phyloP scores from a whole-genome alignment of 2,888 invertebrate genomes.

The Cosmopolites sordidus region DNA sequence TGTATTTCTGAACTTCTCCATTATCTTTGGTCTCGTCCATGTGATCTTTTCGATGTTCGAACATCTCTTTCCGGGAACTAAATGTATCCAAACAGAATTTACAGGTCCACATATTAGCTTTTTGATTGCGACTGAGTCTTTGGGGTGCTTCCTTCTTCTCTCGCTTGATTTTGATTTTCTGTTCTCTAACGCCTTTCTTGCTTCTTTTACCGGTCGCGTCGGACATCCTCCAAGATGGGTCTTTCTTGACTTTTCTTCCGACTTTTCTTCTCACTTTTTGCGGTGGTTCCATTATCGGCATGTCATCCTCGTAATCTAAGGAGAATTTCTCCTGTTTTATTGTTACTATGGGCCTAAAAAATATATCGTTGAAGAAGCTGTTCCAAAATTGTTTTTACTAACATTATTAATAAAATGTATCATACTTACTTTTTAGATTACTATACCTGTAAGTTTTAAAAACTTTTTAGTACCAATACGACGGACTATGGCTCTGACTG shows the following conservation, averaged over 20 bases:
- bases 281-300: background rate
- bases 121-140: slow-evolving; percentile 30
- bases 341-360: slow-evolving; percentile 12
- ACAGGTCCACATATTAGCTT: slow-evolving; percentile 34
- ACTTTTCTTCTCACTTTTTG: slow-evolving; percentile 5
- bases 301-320: background rate
- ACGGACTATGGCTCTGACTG: too few species aligned
- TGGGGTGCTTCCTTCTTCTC: slow-evolving; percentile 17
- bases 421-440: too few species aligned
- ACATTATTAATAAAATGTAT: too few species aligned
- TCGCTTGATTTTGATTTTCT: slow-evolving; percentile 9
- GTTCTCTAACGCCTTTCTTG: slow-evolving; percentile 15
- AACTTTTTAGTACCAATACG: too few species aligned
- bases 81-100: slow-evolving; percentile 35
- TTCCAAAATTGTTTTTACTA: too few species aligned
- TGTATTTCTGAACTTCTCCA: slow-evolving; percentile 25
- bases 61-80: slow-evolving; percentile 30
- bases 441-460: too few species aligned
- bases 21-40: slow-evolving; percentile 21
- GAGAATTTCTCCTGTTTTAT: slow-evolving; percentile 14
- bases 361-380: slow-evolving; percentile 1
- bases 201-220: slow-evolving; percentile 1
- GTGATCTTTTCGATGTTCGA: slow-evolving; percentile 33
- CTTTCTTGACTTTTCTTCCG: slow-evolving; percentile 4
- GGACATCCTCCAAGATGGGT: slow-evolving; percentile 4